Evolutionary conservation across 2,888 invertebrate species (phyloP).

Genomic region (Oxyscelio sp.): DNA sequence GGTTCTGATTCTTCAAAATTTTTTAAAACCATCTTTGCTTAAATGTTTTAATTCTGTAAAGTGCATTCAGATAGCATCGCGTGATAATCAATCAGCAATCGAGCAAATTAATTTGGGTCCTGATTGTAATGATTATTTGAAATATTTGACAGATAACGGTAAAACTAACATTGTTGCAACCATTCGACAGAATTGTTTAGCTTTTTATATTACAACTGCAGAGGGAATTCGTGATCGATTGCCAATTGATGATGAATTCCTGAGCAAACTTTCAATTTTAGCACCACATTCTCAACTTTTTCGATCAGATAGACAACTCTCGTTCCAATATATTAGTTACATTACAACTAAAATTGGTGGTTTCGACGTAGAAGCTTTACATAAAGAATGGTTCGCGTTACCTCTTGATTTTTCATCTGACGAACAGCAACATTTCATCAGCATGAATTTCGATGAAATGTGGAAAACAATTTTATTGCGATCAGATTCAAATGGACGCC

Average conservation of each 20-base stretch:
- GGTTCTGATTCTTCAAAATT: neutral
- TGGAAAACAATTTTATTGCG: slow-evolving; percentile 15
- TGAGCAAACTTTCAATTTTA: neutral
- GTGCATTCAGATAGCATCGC: neutral
- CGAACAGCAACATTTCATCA: neutral
- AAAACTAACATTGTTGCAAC: neutral
- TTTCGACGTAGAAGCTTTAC: slow-evolving; percentile 9
- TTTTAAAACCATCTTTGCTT: neutral
- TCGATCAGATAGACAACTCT: neutral
- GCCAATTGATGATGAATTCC: slow-evolving; percentile 21
- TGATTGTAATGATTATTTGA: neutral
- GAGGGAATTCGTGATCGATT: slow-evolving; percentile 35
- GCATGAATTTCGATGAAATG: neutral
- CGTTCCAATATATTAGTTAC: neutral
- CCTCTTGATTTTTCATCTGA: neutral
- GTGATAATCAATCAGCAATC: slow-evolving; percentile 4
- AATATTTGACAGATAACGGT: neutral
- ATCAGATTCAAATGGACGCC: neutral
- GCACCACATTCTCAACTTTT: neutral
- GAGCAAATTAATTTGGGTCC: slow-evolving; percentile 13
- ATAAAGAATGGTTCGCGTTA: slow-evolving; percentile 5
- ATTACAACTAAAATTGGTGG: slow-evolving; percentile 11
- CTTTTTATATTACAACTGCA: slow-evolving; percentile 22
- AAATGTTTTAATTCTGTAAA: neutral
- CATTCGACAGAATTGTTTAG: slow-evolving; percentile 19